Evolutionary conservation across 2,113 vertebrate species (phyloP).

Genomic region (Morone saxatilis): DNA sequence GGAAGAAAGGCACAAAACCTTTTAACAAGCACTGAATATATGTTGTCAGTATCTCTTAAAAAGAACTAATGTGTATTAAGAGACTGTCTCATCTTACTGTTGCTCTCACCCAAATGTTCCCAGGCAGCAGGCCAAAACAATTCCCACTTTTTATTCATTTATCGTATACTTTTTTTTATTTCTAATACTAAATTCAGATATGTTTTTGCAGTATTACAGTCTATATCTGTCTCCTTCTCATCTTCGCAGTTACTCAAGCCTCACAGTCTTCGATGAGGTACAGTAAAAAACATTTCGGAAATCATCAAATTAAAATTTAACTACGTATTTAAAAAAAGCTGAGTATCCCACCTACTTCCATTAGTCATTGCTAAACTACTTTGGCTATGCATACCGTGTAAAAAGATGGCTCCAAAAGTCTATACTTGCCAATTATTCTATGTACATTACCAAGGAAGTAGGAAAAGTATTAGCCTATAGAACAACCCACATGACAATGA

Average conservation of each 20-base stretch:
- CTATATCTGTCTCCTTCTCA: neutral
- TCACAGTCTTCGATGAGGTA: neutral
- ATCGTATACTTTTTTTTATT: neutral
- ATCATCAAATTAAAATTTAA: neutral
- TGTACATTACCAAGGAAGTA: neutral
- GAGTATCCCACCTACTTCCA: neutral
- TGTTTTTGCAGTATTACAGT: neutral
- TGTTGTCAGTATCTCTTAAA: neutral
- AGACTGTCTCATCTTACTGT: neutral
- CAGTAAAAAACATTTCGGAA: neutral
- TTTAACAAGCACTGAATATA: slow-evolving; percentile 34
- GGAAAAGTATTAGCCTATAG: slow-evolving; percentile 5
- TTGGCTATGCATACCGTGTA: neutral
- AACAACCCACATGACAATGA: slow-evolving; percentile 8
- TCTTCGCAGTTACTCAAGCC: neutral
- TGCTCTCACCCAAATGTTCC: slow-evolving; percentile 24
- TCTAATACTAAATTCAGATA: neutral
- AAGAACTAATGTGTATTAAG: slow-evolving; percentile 21
- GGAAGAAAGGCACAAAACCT: slow-evolving; percentile 63
- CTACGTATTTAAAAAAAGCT: neutral
- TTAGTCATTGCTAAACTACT: neutral
- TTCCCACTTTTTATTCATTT: neutral
- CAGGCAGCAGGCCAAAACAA: neutral
- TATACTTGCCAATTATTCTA: neutral
- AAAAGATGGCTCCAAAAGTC: neutral